A percentile compares a stretch with the other conserved stretches of the same genome.
These are phyloP conservation scores for Chiloscyllium plagiosum DNA, from an alignment of 2,113 vertebrate genomes.

Conservation along the genomic window DNA sequence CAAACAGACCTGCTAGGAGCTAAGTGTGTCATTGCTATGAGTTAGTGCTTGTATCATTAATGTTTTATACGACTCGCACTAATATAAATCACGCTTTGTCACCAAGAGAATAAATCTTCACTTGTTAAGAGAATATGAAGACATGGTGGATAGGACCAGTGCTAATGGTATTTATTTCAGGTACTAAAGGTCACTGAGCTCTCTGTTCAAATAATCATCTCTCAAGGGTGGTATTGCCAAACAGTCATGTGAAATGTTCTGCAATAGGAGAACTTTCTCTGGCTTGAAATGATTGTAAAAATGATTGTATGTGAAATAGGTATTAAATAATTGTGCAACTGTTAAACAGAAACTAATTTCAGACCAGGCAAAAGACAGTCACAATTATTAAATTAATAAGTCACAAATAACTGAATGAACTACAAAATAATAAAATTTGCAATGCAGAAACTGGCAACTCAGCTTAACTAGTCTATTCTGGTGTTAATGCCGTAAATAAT, in stretches of 20 bases:
- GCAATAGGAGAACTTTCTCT: neutral
- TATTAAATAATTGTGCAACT: neutral
- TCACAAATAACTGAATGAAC: neutral
- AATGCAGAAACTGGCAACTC: neutral
- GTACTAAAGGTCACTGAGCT: neutral
- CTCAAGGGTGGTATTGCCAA: neutral
- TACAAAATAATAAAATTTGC: neutral
- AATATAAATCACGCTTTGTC: neutral
- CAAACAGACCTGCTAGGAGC: neutral
- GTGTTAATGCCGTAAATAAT: neutral
- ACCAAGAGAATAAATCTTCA: neutral
- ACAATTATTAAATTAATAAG: neutral
- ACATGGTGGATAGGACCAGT: neutral
- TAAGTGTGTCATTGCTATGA: neutral
- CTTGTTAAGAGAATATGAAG: neutral
- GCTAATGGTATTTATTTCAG: neutral
- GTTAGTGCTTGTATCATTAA: neutral
- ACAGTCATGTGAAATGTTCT: neutral
- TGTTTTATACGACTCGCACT: neutral
- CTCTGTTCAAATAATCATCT: neutral
- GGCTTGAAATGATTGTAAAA: neutral
- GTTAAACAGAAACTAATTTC: neutral
- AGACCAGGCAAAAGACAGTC: neutral
- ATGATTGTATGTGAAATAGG: neutral
- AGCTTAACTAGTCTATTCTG: neutral